Conservation (phyloP, 2,113 vertebrate species). For the Corydoras maculifer region DNA sequence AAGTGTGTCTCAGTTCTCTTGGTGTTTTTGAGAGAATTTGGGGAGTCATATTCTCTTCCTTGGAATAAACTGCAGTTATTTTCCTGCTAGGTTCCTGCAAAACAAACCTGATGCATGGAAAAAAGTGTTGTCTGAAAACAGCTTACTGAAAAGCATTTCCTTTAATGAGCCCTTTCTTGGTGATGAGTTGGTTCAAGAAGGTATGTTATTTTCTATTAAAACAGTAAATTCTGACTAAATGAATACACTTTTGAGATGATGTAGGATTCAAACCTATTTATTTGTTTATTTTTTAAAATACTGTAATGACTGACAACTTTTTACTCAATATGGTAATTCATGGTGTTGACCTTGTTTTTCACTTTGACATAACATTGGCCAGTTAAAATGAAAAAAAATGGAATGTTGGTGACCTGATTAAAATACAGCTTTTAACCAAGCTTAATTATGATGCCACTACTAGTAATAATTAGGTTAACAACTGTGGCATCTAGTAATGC, state of each 20-base stretch:
- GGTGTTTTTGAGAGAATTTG: no score
- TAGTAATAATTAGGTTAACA: no score
- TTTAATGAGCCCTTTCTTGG: constrained; percentile 83
- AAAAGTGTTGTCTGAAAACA: constrained; percentile 72
- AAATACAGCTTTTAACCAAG: no score
- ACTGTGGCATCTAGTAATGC: no score
- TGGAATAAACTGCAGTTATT: neutral
- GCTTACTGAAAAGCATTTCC: constrained; percentile 66
- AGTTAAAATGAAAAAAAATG: no score
- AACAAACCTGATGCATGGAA: constrained; percentile 61
- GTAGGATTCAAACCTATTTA: neutral
- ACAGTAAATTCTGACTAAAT: neutral
- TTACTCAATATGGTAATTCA: no score
- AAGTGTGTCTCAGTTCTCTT: constrained; percentile 61
- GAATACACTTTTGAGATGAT: neutral
- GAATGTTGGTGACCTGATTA: no score
- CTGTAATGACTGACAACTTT: no score
- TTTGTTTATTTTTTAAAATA: neutral
- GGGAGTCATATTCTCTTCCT: no score
- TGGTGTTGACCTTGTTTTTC: no score
- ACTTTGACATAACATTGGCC: no score
- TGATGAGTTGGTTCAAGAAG: constrained; percentile 76
- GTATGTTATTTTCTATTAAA: neutral
- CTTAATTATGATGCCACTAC: no score
- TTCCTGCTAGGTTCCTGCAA: constrained; percentile 54